These are phyloP conservation scores for Acleris holmiana DNA, from an alignment of 2,888 invertebrate genomes.

Conservation along the genomic window DNA sequence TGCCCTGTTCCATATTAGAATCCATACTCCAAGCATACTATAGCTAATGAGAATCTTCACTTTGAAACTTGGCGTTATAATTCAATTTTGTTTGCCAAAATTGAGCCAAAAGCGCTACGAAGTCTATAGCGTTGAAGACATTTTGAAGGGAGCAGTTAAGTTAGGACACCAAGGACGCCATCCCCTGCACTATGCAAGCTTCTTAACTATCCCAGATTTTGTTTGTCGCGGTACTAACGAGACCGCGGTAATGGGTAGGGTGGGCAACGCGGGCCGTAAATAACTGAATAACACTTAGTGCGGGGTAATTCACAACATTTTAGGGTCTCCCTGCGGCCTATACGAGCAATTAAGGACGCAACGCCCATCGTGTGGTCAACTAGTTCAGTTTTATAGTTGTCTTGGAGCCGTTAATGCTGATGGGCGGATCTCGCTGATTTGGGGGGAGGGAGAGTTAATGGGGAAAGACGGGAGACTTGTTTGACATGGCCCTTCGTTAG, in stretches of 20 bases:
- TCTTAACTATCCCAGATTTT: constrained; percentile 45
- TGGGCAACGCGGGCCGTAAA: constrained; percentile 51
- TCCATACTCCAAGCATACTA: too few species aligned
- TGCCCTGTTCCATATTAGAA: too few species aligned
- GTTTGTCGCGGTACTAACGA: constrained; percentile 52
- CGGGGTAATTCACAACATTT: constrained; percentile 43
- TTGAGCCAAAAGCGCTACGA: too few species aligned
- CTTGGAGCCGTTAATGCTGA: constrained; percentile 42
- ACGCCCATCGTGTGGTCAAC: constrained; percentile 46
- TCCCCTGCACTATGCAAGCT: too few species aligned
- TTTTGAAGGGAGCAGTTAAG: too few species aligned
- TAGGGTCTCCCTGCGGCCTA: constrained; percentile 44
- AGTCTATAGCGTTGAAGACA: too few species aligned
- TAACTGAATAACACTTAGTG: constrained; percentile 58
- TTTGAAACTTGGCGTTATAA: too few species aligned
- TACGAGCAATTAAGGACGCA: constrained; percentile 44
- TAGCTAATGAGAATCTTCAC: too few species aligned
- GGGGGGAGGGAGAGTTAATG: constrained; percentile 6
- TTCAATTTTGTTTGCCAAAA: too few species aligned
- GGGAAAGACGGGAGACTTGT: not conserved
- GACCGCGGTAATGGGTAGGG: constrained; percentile 51
- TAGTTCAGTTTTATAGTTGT: constrained; percentile 47
- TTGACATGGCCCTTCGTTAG: not conserved
- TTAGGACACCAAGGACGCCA: too few species aligned
- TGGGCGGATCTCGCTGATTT: constrained; percentile 20